Evolutionary conservation across 2,888 invertebrate genomes (phyloP).

Genomic region (Macrosiphum euphorbiae): DNA sequence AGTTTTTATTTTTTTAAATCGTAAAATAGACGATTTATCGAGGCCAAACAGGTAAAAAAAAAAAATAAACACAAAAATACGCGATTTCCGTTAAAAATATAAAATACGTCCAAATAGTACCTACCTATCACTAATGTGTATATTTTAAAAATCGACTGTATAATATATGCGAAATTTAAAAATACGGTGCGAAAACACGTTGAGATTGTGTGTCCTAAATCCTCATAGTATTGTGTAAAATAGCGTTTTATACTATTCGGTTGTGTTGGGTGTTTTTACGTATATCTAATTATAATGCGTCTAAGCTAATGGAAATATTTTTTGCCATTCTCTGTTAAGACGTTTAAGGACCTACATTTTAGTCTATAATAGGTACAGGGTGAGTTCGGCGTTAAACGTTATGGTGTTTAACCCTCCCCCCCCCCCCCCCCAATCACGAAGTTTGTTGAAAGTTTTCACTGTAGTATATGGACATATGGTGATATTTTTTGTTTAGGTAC

Average conservation of each 20-base stretch:
- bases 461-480: background rate
- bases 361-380: background rate
- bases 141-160: background rate
- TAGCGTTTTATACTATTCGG: background rate
- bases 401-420: background rate
- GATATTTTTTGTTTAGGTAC: background rate
- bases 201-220: background rate
- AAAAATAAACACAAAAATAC: background rate
- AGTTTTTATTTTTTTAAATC: background rate
- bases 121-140: background rate
- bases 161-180: background rate
- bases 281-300: background rate
- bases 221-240: background rate
- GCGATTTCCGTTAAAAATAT: background rate
- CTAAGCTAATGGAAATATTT: background rate
- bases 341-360: background rate
- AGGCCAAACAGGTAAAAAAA: background rate
- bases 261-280: background rate
- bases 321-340: background rate
- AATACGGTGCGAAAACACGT: background rate
- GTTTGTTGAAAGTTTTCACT: background rate
- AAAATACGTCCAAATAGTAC: background rate
- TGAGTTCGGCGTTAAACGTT: background rate
- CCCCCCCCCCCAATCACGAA: background rate
- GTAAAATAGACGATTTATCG: constrained; percentile 13